Base-by-base conservation (phyloP, 2,113 vertebrate species). In the Amia ocellicauda region DNA sequence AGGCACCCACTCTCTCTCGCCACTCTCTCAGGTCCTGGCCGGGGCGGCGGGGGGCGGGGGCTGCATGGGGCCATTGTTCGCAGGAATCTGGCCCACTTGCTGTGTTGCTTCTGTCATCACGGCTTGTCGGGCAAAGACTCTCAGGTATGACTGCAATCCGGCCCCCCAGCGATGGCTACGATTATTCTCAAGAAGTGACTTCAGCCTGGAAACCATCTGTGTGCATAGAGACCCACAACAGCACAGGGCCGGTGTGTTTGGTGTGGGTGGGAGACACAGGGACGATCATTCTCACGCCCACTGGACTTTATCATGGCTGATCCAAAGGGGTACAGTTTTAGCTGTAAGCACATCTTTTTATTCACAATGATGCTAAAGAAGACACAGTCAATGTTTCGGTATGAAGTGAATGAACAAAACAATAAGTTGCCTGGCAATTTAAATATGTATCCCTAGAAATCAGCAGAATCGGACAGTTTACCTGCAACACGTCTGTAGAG, bases 41-140 rank as follows among this genome's bases (percentile, higher is more conserved):
- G 63, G 61, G 57, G 60, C 69, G 62, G 50, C 66, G 62, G 58
- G 50, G 49, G 40, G 57, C 58, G 65, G 63, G 67, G 70, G 67
- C 58, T 70, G 69, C 69, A 74, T 72, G 73, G 71, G 60, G 53
- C 57, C 36, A 71, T 78, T 78, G 71, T 74, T 74, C n/a, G 9
- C 22, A 42, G 50, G 63, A 47, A 69, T 56, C 70, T 69, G 67
- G 57, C 67, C 58, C 53, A 53, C 61, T 55, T 60, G 62, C 70
- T 60, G 13, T 68, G 64, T 58, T 69, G 43, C 31, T 56, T 76
- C 71, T 76, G 71, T 78, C 73, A 78, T 76, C 69, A n/a, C 64
- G 71, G 70, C 69, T 69, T 72, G 69, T 76, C 67, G 62, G 71
- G 69, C 61, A 67, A 75, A 78, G 68, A 70, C 63, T 51, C 60